These are phyloP conservation scores for Kradibia gibbosae DNA, from an alignment of 1,140 invertebrate genomes.

Conservation along the genomic window DNA sequence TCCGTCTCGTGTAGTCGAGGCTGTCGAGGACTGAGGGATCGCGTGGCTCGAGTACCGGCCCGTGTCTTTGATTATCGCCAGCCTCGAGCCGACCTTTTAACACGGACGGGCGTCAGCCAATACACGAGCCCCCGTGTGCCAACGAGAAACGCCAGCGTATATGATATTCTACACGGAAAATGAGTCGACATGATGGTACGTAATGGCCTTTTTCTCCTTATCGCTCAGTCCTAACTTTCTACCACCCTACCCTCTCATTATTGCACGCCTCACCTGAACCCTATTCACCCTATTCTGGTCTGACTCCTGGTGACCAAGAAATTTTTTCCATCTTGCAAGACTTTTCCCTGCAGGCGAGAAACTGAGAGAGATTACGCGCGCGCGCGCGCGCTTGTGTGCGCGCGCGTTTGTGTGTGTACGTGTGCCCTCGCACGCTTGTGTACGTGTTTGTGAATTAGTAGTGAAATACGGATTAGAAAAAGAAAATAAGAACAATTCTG, in stretches of 20 bases:
- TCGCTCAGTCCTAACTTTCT: not conserved
- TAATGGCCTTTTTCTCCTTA: constrained; percentile 58
- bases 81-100: constrained; percentile 15
- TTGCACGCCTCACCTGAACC: not conserved
- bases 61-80: not conserved
- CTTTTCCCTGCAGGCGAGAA: not conserved
- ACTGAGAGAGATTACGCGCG: not conserved
- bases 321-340: not conserved
- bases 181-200: constrained; percentile 88
- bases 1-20: constrained; percentile 20
- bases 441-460: no score
- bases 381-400: not conserved
- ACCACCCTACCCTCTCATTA: not conserved
- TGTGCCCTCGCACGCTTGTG: not conserved
- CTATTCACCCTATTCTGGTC: not conserved
- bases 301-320: constrained; percentile 13
- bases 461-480: no score
- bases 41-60: constrained; percentile 20
- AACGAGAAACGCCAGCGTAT: constrained; percentile 61
- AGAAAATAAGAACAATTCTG: no score
- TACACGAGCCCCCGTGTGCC: constrained; percentile 29
- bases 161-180: constrained; percentile 77
- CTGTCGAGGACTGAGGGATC: not conserved
- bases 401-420: not conserved
- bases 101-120: constrained; percentile 12